Percentiles rank a stretch among this genome's conserved stretches.
phyloP scores from a whole-genome alignment of 1,140 invertebrate genomes.

The Panulirus ornatus region DNA sequence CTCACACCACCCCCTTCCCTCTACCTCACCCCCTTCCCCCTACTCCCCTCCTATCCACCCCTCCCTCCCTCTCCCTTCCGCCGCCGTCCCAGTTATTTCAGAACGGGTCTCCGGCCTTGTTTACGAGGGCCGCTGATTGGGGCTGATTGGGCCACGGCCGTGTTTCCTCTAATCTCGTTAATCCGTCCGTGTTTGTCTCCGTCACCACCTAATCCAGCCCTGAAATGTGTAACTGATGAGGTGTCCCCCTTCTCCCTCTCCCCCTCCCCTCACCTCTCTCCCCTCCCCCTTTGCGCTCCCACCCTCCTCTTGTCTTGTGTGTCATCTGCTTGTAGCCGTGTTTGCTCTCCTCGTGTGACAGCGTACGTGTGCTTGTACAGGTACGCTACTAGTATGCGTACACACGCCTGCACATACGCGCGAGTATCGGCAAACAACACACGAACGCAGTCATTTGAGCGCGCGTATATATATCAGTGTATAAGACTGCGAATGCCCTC shows the following conservation, averaged over 20 bases:
- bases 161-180: conserved; percentile 52
- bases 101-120: conserved; percentile 22
- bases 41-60: background rate
- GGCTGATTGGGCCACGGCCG: conserved; percentile 2
- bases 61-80: background rate
- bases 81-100: background rate
- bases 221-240: conserved; percentile 27
- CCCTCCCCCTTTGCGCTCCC: no score
- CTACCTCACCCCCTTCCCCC: background rate
- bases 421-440: no score
- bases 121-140: conserved; percentile 37
- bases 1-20: background rate
- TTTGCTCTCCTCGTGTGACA: no score
- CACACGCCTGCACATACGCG: no score
- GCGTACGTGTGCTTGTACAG: no score
- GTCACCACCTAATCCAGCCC: background rate
- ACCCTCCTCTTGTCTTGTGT: no score
- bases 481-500: no score
- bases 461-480: no score
- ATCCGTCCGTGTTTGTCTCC: conserved; percentile 33
- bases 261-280: no score
- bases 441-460: no score
- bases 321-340: no score
- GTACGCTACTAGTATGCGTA: no score
- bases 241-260: background rate